A percentile compares a stretch with the other conserved stretches of the same genome.
Conservation (phyloP, 2,797 vertebrate genomes). For the Myripristis murdjan region DNA sequence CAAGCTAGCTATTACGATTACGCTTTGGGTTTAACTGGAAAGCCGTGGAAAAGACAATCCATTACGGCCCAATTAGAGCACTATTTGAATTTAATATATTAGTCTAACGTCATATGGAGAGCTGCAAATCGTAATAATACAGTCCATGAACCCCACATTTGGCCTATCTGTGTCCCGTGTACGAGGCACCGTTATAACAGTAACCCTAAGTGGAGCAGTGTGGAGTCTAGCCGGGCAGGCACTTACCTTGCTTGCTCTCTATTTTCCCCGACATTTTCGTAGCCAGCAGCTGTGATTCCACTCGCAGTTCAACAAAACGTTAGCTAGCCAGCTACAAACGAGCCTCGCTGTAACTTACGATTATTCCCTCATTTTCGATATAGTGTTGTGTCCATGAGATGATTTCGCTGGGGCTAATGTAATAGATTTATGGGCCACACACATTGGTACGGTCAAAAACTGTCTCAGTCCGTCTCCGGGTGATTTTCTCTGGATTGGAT, state of each 20-base stretch:
- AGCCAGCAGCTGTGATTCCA: constrained; percentile 82
- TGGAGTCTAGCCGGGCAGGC: constrained; percentile 51
- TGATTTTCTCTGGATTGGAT: constrained; percentile 78
- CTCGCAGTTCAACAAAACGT: constrained; percentile 78
- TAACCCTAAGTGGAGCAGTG: constrained; percentile 41
- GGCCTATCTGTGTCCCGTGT: constrained; percentile 20
- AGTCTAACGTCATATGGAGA: constrained; percentile 12
- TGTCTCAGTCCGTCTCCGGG: constrained; percentile 73
- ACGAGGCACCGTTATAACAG: constrained; percentile 56
- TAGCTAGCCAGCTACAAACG: constrained; percentile 59
- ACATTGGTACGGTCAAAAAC: constrained; percentile 77
- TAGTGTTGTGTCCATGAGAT: constrained; percentile 64
- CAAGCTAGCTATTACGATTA: constrained; percentile 33
- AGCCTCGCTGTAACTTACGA: constrained; percentile 68
- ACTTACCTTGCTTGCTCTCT: constrained; percentile 90
- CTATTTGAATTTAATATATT: constrained; percentile 39
- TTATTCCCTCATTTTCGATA: constrained; percentile 81
- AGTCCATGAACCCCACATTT: constrained; percentile 11
- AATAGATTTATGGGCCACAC: constrained; percentile 61
- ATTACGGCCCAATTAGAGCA: constrained; percentile 68
- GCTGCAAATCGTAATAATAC: background rate
- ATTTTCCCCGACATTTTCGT: constrained; percentile 89
- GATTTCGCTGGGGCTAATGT: constrained; percentile 56
- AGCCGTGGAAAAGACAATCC: constrained; percentile 64
- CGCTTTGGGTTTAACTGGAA: constrained; percentile 62